A percentile compares a stretch with the other conserved stretches of the same genome.
These are phyloP conservation scores for Megalonaias nervosa DNA, from an alignment of 1,140 invertebrate species.

Conservation along the genomic window DNA sequence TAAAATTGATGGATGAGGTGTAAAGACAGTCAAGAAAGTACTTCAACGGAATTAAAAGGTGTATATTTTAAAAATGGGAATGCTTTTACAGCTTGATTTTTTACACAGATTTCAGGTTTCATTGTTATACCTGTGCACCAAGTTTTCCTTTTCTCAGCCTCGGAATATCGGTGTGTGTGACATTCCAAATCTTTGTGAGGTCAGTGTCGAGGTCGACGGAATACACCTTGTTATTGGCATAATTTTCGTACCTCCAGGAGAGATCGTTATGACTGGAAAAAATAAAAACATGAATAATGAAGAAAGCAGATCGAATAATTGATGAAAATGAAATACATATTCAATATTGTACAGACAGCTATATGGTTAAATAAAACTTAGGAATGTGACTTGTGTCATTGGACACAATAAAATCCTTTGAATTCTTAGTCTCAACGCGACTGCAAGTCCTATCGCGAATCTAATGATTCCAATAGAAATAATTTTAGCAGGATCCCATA, in stretches of 20 bases:
- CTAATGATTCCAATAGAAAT: slow-evolving; percentile 12
- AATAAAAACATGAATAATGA: slow-evolving; percentile 4
- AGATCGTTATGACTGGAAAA: slow-evolving; percentile 88
- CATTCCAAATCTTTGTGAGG: slow-evolving; percentile 76
- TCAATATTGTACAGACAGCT: background rate
- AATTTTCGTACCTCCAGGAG: slow-evolving; percentile 87
- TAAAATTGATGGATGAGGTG: background rate
- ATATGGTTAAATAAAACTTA: background rate
- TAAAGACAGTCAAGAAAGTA: background rate
- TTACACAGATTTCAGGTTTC: background rate
- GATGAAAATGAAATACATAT: background rate
- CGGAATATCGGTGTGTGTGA: slow-evolving; percentile 89
- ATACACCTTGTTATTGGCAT: slow-evolving; percentile 86
- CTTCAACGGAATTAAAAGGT: background rate
- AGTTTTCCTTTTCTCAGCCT: slow-evolving; percentile 85
- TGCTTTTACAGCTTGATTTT: background rate
- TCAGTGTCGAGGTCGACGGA: slow-evolving; percentile 85
- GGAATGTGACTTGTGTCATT: background rate
- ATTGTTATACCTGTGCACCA: slow-evolving; percentile 82
- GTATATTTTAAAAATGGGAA: too few relatives aligned
- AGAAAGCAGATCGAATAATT: background rate
- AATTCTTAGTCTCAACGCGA: background rate
- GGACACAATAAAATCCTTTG: background rate
- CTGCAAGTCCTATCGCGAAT: slow-evolving; percentile 36
- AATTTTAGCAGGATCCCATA: background rate